phyloP scores from a whole-genome alignment of 2,888 invertebrate species.

The Pyrocoelia pectoralis region DNA sequence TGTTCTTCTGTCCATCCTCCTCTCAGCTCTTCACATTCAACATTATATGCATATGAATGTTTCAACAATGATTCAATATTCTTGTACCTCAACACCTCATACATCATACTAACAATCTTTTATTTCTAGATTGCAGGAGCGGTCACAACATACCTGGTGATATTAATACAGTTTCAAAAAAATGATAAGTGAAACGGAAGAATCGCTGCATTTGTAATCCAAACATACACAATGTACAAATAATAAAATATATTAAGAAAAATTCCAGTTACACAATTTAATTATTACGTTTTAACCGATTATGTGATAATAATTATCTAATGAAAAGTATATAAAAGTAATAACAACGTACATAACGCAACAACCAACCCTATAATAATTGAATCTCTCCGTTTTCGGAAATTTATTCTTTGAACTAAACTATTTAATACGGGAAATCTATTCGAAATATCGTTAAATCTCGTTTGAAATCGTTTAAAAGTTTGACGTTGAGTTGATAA shows the following conservation, averaged over 20 bases:
- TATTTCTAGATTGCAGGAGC: slow-evolving; percentile 60
- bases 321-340: slow-evolving; percentile 82
- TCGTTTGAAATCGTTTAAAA: slow-evolving; percentile 89
- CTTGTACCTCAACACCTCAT: too few species aligned
- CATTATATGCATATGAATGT: too few species aligned
- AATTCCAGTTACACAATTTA: neutral
- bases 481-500: slow-evolving; percentile 87
- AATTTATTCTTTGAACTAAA: slow-evolving; percentile 90
- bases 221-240: neutral
- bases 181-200: neutral
- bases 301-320: too few species aligned
- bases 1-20: too few species aligned
- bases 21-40: too few species aligned
- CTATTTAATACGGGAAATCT: slow-evolving; percentile 84
- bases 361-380: slow-evolving; percentile 90
- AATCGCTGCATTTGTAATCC: neutral
- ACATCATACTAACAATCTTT: too few species aligned
- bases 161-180: slow-evolving; percentile 61
- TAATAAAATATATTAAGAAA: neutral
- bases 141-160: slow-evolving; percentile 65
- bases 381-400: slow-evolving; percentile 93
- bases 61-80: too few species aligned
- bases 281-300: too few species aligned
- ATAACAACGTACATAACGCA: slow-evolving; percentile 87
- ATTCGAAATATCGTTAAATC: slow-evolving; percentile 93